phyloP scores from a whole-genome alignment of 2,888 invertebrate genomes.

The Platycheirus albimanus region DNA sequence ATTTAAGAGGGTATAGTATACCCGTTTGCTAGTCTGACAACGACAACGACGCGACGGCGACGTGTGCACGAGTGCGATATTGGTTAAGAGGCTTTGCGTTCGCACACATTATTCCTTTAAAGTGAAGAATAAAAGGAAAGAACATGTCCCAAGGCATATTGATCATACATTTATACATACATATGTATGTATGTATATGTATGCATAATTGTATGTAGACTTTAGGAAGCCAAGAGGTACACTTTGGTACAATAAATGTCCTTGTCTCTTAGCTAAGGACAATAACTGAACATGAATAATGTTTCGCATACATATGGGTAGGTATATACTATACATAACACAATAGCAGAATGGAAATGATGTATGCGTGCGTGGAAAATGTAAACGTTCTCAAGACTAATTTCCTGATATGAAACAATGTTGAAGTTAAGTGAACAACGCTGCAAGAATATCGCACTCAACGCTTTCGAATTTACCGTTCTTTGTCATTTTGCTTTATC shows the following conservation, averaged over 20 bases:
- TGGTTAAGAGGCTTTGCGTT: conserved; percentile 49
- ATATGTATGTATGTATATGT: too few relatives aligned
- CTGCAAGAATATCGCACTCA: conserved; percentile 54
- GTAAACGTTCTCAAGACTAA: conserved; percentile 33
- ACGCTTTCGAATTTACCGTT: conserved; percentile 41
- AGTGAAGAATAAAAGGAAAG: conserved; percentile 10
- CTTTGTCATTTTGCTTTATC: conserved; percentile 22
- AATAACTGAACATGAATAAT: neutral
- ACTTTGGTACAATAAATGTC: conserved; percentile 35
- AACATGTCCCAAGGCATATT: conserved; percentile 30
- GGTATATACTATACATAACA: too few relatives aligned
- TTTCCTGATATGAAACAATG: conserved; percentile 66
- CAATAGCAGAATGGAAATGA: conserved; percentile 9
- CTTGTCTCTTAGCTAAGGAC: conserved; percentile 20
- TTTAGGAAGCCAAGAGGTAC: conserved; percentile 35
- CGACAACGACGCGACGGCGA: neutral
- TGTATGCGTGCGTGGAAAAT: conserved; percentile 57
- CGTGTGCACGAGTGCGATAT: conserved; percentile 46
- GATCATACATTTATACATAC: neutral
- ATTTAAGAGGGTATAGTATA: neutral
- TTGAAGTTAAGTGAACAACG: conserved; percentile 59
- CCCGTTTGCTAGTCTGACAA: neutral
- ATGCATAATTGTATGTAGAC: neutral
- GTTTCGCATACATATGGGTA: too few relatives aligned
- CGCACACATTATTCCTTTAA: conserved; percentile 21